Conservation (phyloP, 2,797 vertebrate genomes). For the Epinephelus coioides region DNA sequence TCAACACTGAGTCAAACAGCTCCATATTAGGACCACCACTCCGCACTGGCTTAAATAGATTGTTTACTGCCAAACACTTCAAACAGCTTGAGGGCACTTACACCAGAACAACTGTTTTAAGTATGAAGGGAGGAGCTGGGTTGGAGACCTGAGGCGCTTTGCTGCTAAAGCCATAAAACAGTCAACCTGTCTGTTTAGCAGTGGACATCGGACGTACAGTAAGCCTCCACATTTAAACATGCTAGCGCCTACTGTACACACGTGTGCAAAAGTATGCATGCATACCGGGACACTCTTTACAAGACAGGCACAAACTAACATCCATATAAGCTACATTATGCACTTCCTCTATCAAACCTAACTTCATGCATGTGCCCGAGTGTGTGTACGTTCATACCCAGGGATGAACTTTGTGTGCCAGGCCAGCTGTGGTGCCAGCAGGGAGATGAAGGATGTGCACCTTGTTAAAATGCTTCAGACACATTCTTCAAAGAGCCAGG, state of each 20-base stretch:
- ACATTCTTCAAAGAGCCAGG: constrained; percentile 43
- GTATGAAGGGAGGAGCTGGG: constrained; percentile 2
- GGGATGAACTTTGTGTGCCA: constrained; percentile 24
- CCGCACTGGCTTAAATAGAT: constrained; percentile 46
- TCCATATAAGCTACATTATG: background rate
- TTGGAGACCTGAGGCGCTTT: constrained; percentile 5
- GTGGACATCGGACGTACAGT: background rate
- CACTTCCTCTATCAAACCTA: background rate
- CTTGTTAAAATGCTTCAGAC: constrained; percentile 61
- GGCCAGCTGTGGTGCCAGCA: constrained; percentile 48
- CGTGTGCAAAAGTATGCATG: constrained; percentile 10
- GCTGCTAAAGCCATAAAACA: constrained; percentile 27
- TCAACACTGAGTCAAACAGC: constrained; percentile 60
- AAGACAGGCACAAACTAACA: background rate
- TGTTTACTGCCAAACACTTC: constrained; percentile 73
- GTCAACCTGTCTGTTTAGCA: constrained; percentile 7
- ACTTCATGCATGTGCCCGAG: constrained; percentile 1
- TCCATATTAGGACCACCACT: constrained; percentile 78
- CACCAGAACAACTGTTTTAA: constrained; percentile 47
- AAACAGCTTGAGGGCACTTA: constrained; percentile 62
- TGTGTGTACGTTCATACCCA: constrained; percentile 7
- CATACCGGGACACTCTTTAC: background rate
- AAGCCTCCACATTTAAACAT: background rate
- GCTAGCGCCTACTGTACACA: background rate
- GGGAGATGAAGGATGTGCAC: constrained; percentile 24